Percentiles rank a stretch among this genome's conserved stretches.
These are phyloP conservation scores for Drosophila pseudoobscura DNA, from an alignment of 1,140 invertebrate species.

Conservation along the genomic window DNA sequence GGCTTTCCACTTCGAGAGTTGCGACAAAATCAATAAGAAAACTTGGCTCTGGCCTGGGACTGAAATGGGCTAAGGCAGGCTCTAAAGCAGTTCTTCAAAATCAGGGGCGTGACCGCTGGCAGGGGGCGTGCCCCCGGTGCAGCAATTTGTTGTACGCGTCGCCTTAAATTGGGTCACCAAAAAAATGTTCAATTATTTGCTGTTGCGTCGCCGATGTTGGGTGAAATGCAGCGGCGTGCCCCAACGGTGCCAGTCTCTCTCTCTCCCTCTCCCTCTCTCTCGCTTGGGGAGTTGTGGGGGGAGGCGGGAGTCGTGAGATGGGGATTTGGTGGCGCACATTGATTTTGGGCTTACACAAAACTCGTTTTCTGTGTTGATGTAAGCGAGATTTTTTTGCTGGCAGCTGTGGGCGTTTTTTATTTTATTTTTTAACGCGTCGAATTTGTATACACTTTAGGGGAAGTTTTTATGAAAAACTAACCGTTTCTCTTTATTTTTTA, in stretches of 20 bases:
- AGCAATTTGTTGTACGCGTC: conserved; percentile 68
- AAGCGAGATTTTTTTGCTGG: conserved; percentile 51
- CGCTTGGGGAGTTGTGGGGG: background rate
- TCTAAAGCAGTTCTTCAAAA: conserved; percentile 12
- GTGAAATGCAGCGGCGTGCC: conserved; percentile 51
- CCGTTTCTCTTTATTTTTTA: too few relatives aligned
- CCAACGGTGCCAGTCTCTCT: conserved; percentile 14
- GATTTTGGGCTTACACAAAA: conserved; percentile 64
- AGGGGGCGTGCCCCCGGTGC: conserved; percentile 36
- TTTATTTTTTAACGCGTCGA: conserved; percentile 3
- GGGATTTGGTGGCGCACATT: conserved; percentile 13
- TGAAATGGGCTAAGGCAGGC: conserved; percentile 5
- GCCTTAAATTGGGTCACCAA: conserved; percentile 71
- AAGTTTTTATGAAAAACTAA: background rate
- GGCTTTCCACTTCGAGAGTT: conserved; percentile 33
- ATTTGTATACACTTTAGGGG: conserved; percentile 39
- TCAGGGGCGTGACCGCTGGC: conserved; percentile 29
- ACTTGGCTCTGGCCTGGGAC: conserved; percentile 24
- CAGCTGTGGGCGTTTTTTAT: conserved; percentile 2
- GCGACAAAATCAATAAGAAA: conserved; percentile 76
- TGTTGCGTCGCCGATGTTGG: conserved; percentile 19
- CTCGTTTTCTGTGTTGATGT: conserved; percentile 61
- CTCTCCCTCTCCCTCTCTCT: too few relatives aligned
- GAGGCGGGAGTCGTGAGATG: too few relatives aligned
- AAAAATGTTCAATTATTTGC: conserved; percentile 73